phyloP scores from a whole-genome alignment of 2,113 vertebrate genomes.

The Nestor notabilis region DNA sequence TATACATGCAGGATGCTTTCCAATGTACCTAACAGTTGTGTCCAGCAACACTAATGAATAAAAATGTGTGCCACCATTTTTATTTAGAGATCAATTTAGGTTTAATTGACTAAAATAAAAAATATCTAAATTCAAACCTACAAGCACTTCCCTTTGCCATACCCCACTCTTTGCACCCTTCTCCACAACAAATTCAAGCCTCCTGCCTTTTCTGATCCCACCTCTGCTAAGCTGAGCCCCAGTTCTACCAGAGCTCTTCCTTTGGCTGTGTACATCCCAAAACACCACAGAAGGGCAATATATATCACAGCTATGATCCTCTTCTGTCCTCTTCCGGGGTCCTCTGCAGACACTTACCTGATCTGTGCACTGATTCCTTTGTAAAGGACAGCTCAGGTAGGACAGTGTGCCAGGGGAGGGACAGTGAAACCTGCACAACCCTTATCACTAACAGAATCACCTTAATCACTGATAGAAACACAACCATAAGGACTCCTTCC shows the following conservation, averaged over 20 bases:
- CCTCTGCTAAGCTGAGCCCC: neutral
- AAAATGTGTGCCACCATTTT: neutral
- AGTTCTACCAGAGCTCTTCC: neutral
- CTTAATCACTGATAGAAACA: neutral
- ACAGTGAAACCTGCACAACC: neutral
- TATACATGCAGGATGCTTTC: neutral
- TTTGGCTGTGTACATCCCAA: neutral
- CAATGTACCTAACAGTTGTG: neutral
- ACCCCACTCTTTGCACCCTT: neutral
- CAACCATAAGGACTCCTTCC: neutral
- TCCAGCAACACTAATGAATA: neutral
- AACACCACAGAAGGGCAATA: neutral
- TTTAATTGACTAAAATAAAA: neutral
- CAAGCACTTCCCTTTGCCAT: neutral
- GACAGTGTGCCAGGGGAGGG: neutral
- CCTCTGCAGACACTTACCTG: neutral
- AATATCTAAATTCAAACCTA: neutral
- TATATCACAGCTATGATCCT: neutral
- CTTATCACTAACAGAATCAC: neutral
- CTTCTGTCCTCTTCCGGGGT: neutral
- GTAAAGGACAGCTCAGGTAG: neutral
- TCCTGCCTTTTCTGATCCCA: neutral
- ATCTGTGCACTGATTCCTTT: neutral
- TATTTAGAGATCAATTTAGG: neutral
- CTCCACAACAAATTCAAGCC: neutral